Evolutionary conservation across 2,797 vertebrate species (phyloP), one percentile per base, ranked within the genome.

Genomic region (Hybognathus amarus): DNA sequence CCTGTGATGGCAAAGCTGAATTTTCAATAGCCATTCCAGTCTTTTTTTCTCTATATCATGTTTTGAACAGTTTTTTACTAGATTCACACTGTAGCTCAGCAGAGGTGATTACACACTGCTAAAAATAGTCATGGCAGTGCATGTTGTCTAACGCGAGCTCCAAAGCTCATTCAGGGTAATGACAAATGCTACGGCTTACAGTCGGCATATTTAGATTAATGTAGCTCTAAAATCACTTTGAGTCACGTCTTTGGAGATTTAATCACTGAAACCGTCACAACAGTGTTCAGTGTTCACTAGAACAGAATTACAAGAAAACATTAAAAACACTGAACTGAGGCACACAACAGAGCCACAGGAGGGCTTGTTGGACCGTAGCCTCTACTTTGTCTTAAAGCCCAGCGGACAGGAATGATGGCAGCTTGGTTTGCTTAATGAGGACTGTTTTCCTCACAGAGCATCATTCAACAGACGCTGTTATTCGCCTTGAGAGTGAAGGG

Each of bases 91-190:
- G 63, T 45, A 76, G 81, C 81, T 82, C 61, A 75, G 71, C 17
- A 76, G 81, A 77, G 81, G 81, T 76, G 81, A 83, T 83, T 83
- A 76, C 36, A 76, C 73, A 77, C 61, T n/a, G 68, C 81, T 68
- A 83, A 83, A 83, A 76, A 83, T 83, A 83, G 73, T 76, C 47
- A 67, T 18, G 33, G 33, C 6, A n/a, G 33, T 83, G 30, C 30
- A 33, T 33, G 81, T 36, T 76, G 47, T 76, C 24, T 50, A 56
- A 68, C 12, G 3, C 36, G 0, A 56, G 81, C 45, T 42, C 47
- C 36, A 40, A 67, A 42, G 71, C 73, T 59, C 73, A 83, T 83
- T 68, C 24, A 77, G 36, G 24, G 66, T 42, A 82, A 67, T 52
- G 22, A 27, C 63, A 68, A 56, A 76, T 33, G 81, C 24, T 67